Evolutionary conservation across 2,888 invertebrate species (phyloP), one percentile per base, ranked within the genome.

Genomic region (Diarsia rubi): DNA sequence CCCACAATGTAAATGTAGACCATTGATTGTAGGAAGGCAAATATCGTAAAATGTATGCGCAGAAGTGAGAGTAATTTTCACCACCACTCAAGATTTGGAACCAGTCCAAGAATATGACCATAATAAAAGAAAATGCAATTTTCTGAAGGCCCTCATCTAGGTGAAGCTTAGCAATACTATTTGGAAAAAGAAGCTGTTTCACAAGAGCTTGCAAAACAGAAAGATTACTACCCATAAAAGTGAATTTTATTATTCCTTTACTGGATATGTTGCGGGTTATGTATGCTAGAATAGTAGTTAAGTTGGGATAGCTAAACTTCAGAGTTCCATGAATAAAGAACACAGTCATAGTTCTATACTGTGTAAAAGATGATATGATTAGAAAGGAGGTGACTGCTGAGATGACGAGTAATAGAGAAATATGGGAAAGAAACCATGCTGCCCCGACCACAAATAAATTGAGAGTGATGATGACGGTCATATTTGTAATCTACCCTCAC

Each of bases 51-150:
- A 44, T 62, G 45, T 73, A 76, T 72, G 66, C 69, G 75, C 70
- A 60, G 37, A 78, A 78, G n/a, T 59, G 19, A 62, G 42, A 54
- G 68, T 79, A 67, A 75, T 31, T 77, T 74, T 78, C 70, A 68
- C 65, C 81, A 82, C 75, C 69, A 78, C 64, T 81, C 75, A 75
- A 69, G 42, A 69, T 69, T 71, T 88, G 85, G 86, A 82, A 69
- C 47, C 16, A 37, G 44, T 82, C 86, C 88, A 88, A 84, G 73
- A 74, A 64, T 73, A 75, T 80, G 60, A 67, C 52, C 37, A 37
- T 73, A 42, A 24, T 67, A 72, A 77, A 79, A 60, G 66, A 74
- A 77, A 83, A 82, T 80, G 79, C 76, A 74, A 78, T 78, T 79
- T 78, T 74, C 47, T 62, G 75, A 66, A 82, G 72, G 63, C 69